Conservation (phyloP, 2,888 invertebrate species). For the Pandemis cinnamomeana region DNA sequence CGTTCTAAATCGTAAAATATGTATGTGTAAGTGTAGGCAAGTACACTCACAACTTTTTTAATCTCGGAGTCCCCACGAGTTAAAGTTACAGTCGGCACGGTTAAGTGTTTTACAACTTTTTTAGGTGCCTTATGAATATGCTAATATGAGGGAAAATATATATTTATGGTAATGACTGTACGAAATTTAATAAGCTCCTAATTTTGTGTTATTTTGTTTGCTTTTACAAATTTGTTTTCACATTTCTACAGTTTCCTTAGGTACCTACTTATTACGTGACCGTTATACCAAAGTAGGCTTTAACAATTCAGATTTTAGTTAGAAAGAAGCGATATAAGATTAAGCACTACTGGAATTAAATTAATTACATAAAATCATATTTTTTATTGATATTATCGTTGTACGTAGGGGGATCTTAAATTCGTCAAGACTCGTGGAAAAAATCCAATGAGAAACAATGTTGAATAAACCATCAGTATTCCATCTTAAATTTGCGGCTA, state of each 20-base stretch:
- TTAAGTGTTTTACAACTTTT: constrained; percentile 27
- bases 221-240: background rate
- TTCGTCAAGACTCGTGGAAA: no score
- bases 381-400: no score
- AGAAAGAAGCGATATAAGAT: no score
- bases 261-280: background rate
- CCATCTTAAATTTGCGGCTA: no score
- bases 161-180: constrained; percentile 26
- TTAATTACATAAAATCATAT: no score
- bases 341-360: no score
- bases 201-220: constrained; percentile 4
- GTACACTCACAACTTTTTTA: constrained; percentile 34
- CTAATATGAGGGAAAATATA: constrained; percentile 25
- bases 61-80: constrained; percentile 20
- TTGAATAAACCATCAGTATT: no score
- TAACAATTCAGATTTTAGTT: no score
- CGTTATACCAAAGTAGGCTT: background rate
- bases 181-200: constrained; percentile 20
- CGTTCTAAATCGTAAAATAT: constrained; percentile 10
- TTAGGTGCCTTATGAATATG: constrained; percentile 34
- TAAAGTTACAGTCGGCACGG: constrained; percentile 28
- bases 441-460: no score
- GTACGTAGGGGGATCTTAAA: no score
- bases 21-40: background rate
- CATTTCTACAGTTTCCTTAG: background rate